Conservation (phyloP, 2,888 invertebrate species). For the Psylliodes chrysocephalus region DNA sequence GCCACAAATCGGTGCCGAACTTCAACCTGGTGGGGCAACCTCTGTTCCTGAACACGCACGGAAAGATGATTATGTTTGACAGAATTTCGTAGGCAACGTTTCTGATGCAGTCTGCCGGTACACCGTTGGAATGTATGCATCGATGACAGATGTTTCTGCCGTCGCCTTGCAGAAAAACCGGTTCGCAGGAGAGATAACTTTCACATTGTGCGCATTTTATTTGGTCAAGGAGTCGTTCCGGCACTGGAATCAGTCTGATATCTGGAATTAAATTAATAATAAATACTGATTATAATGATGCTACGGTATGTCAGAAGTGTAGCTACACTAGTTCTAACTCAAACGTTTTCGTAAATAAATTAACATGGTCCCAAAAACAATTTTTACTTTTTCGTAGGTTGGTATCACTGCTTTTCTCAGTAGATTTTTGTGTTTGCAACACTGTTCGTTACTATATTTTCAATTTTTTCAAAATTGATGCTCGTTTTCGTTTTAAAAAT, state of each 20-base stretch:
- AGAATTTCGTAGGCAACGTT: conserved; percentile 56
- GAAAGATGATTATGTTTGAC: conserved; percentile 55
- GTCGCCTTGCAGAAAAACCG: conserved; percentile 54
- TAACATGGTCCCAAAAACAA: too few species aligned
- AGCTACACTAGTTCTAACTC: too few species aligned
- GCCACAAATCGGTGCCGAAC: conserved; percentile 54
- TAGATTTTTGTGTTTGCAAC: too few species aligned
- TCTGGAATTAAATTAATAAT: too few species aligned
- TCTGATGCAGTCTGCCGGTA: conserved; percentile 49
- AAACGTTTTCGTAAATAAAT: too few species aligned
- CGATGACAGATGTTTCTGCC: conserved; percentile 59
- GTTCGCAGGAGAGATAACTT: conserved; percentile 56
- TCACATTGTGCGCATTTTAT: conserved; percentile 58
- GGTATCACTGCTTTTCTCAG: too few species aligned
- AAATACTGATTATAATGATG: too few species aligned
- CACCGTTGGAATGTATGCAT: conserved; percentile 54
- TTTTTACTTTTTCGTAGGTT: too few species aligned
- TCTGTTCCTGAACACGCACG: conserved; percentile 53
- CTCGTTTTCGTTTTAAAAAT: too few species aligned
- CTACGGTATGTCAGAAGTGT: too few species aligned
- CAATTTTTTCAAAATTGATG: too few species aligned
- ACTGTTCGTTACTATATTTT: too few species aligned
- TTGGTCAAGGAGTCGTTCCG: conserved; percentile 53
- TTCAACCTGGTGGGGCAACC: conserved; percentile 49
- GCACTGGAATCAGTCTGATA: conserved; percentile 50